Base-by-base conservation (phyloP, 2,797 vertebrate genomes). In the Pseudomugil tenellus region DNA sequence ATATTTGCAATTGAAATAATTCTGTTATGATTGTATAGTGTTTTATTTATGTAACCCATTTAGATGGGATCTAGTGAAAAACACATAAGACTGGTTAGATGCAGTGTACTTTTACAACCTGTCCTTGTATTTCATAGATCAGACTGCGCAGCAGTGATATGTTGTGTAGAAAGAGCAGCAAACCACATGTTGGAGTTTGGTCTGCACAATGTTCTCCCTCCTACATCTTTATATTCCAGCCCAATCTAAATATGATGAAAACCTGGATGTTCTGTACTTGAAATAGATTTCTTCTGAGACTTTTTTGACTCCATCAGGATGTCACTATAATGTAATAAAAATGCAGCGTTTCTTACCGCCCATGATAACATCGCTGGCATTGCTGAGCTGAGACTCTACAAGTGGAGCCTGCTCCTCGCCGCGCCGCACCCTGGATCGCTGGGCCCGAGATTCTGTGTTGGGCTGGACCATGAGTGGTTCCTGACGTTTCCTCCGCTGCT, bases 381-480 rank as follows among this genome's bases (percentile, higher is more conserved):
- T 72, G 28, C 77, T 83, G 48, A 89, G 65, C 6, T 87, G 93
- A n/a, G 92, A 89, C 59, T 94, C 94, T 4, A 98, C 95, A 77
- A 98, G 91, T 0, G 94, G 96, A 1, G 95, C 92, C 66, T 97
- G 96, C 54, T 99, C 97, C 69, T 98, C 96, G 0, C 91, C 89
- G 0, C 87, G 91, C 62, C 92, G 93, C 1, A 94, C 91, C 76
- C 95, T 95, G 34, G 93, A 81, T 19, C 93, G 94, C 0, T 91
- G 91, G 0, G 94, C 91, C 61, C 94, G 93, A 29, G 92, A 90
- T 83, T 99, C 97, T 0, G 94, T 95, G 87, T 98, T 99, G 34
- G 97, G 96, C 73, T 98, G 96, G 0, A 97, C 96, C 97, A 98
- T 99, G 68, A 96, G 88, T 0, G 95, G 95, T 66, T 99, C 96